phyloP scores from a whole-genome alignment of 2,797 vertebrate genomes.

The Varecia variegata region DNA sequence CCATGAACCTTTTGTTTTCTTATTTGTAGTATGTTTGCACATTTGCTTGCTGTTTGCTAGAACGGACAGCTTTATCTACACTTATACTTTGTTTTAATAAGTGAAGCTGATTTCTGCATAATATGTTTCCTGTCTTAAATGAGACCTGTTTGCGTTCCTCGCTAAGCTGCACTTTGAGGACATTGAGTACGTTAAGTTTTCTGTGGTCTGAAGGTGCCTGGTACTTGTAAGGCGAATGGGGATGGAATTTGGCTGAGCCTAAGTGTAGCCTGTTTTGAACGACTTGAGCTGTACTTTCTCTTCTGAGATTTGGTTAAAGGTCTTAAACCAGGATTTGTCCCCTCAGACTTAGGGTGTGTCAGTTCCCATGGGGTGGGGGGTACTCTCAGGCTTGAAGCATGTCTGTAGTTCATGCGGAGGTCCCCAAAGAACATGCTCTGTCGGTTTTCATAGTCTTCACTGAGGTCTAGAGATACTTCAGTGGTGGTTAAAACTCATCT shows the following conservation, averaged over 20 bases:
- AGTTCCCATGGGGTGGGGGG: not conserved
- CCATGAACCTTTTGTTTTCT: not conserved
- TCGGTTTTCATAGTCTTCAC: not conserved
- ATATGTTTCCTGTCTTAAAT: not conserved
- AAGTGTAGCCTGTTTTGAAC: not conserved
- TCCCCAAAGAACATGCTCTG: not conserved
- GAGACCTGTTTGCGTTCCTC: not conserved
- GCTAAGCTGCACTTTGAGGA: not conserved
- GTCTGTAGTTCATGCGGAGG: not conserved
- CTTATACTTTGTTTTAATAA: constrained; percentile 15
- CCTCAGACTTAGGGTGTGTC: not conserved
- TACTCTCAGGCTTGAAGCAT: not conserved
- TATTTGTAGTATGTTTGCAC: not conserved
- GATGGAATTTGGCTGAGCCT: not conserved
- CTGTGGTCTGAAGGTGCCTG: not conserved
- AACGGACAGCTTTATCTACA: not conserved
- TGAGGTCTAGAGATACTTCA: not conserved
- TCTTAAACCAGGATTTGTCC: not conserved
- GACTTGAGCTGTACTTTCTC: not conserved
- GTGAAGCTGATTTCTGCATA: not conserved
- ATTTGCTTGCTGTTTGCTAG: not conserved
- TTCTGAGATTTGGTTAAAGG: not conserved
- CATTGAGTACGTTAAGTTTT: not conserved
- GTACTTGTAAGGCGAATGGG: not conserved
- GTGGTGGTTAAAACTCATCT: too few relatives aligned